Percentiles rank a stretch among this genome's conserved stretches.
Conservation (phyloP, 2,888 invertebrate genomes). For the Plagiodera versicolora region DNA sequence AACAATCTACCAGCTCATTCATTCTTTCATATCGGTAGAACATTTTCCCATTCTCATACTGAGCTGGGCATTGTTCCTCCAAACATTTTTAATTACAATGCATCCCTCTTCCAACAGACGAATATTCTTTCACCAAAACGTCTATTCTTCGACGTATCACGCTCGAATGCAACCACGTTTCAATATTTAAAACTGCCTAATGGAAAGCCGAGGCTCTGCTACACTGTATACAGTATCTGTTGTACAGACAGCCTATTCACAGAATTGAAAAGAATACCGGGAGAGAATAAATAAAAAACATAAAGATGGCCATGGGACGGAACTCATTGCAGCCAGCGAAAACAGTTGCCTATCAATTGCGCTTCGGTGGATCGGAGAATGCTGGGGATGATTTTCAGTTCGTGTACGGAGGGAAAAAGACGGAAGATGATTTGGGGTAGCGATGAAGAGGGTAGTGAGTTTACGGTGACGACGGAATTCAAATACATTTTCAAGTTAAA, state of each 20-base stretch:
- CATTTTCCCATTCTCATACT: slow-evolving; percentile 5
- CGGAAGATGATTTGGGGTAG: slow-evolving; percentile 9
- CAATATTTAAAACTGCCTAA: slow-evolving; percentile 32
- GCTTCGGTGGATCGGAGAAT: slow-evolving; percentile 24
- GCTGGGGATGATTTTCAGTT: slow-evolving; percentile 16
- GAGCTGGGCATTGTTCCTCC: slow-evolving; percentile 15
- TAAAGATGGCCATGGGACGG: slow-evolving; percentile 27
- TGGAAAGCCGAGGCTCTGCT: slow-evolving; percentile 27
- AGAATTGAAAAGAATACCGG: slow-evolving; percentile 27
- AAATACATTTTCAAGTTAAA: slow-evolving; percentile 5
- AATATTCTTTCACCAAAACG: slow-evolving; percentile 27
- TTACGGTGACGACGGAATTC: neutral
- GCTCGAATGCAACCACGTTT: slow-evolving; percentile 32
- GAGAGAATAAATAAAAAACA: slow-evolving; percentile 34
- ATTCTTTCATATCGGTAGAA: neutral
- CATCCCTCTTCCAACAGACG: slow-evolving; percentile 24
- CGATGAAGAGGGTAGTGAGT: neutral
- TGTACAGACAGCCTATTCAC: slow-evolving; percentile 31
- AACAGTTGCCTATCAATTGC: slow-evolving; percentile 30
- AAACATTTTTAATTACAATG: slow-evolving; percentile 30
- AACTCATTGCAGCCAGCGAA: slow-evolving; percentile 29
- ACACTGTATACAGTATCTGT: slow-evolving; percentile 24
- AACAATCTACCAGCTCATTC: neutral
- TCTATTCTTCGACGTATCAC: slow-evolving; percentile 29
- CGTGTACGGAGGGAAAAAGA: neutral